These are phyloP conservation scores for Argentina silus DNA, from an alignment of 2,797 vertebrate species.

Conservation along the genomic window DNA sequence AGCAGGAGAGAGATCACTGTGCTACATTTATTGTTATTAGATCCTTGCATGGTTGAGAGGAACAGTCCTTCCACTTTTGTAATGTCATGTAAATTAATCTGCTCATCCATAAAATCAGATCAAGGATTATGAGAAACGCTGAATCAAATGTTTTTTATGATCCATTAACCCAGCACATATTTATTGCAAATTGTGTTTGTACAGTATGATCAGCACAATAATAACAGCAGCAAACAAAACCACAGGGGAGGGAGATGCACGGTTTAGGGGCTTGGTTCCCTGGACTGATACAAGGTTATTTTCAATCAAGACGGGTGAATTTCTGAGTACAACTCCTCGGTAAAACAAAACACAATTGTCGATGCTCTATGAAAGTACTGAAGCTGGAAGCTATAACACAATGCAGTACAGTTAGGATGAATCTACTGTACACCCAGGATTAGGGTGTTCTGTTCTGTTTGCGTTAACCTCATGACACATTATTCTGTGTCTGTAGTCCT, in stretches of 20 bases:
- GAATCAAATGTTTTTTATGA: slow-evolving; percentile 65
- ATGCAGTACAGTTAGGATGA: too few species aligned
- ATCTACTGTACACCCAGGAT: too few species aligned
- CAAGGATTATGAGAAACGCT: slow-evolving; percentile 65
- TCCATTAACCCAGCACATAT: slow-evolving; percentile 62
- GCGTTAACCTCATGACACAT: too few species aligned
- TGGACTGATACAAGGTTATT: not conserved
- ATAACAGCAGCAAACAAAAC: slow-evolving; percentile 41
- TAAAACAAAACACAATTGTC: not conserved
- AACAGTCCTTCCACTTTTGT: slow-evolving; percentile 43
- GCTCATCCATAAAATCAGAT: slow-evolving; percentile 72
- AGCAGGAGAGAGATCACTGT: slow-evolving; percentile 48
- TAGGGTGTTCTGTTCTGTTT: too few species aligned
- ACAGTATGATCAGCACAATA: slow-evolving; percentile 36
- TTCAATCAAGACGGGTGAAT: not conserved
- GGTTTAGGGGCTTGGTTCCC: not conserved
- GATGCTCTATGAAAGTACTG: not conserved
- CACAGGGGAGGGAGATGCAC: slow-evolving; percentile 13
- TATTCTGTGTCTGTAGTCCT: too few species aligned
- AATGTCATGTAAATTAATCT: slow-evolving; percentile 63
- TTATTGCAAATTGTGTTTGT: slow-evolving; percentile 50
- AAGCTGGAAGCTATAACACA: too few species aligned
- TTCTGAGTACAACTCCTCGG: too few species aligned
- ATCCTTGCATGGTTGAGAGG: slow-evolving; percentile 47
- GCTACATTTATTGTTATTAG: slow-evolving; percentile 63